phyloP scores from a whole-genome alignment of 2,113 vertebrate genomes.

The Aleadryas rufinucha region DNA sequence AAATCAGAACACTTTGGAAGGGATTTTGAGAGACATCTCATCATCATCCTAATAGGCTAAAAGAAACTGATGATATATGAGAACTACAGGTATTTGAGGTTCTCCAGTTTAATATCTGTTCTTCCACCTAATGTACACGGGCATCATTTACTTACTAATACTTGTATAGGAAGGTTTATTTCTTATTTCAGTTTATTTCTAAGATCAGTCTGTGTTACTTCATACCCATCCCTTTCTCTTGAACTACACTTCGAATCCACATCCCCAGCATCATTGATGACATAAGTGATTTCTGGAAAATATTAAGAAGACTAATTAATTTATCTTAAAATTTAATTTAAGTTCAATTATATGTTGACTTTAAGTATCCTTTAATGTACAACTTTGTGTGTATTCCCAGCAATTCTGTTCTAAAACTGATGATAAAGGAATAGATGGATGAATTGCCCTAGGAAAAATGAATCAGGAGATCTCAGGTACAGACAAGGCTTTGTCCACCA shows the following conservation, averaged over 20 bases:
- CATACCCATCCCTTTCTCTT: background rate
- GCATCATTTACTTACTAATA: background rate
- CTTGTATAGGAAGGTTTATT: background rate
- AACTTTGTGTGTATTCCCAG: background rate
- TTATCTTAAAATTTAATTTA: background rate
- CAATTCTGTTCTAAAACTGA: background rate
- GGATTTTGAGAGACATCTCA: constrained; percentile 29
- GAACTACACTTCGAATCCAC: background rate
- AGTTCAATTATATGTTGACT: background rate
- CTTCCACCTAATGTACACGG: background rate
- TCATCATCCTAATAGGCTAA: constrained; percentile 11
- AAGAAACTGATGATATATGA: background rate
- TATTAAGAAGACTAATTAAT: background rate
- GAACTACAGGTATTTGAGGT: background rate
- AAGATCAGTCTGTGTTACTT: background rate
- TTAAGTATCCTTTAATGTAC: background rate
- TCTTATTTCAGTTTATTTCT: background rate
- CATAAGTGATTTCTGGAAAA: background rate
- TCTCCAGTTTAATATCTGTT: background rate
- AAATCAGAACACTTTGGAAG: constrained; percentile 23
- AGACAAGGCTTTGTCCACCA: background rate
- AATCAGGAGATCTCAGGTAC: background rate
- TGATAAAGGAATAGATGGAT: background rate
- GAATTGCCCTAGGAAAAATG: background rate
- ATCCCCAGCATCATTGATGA: background rate